Conservation (phyloP, 2,888 invertebrate genomes). For the Conomelus anceps region DNA sequence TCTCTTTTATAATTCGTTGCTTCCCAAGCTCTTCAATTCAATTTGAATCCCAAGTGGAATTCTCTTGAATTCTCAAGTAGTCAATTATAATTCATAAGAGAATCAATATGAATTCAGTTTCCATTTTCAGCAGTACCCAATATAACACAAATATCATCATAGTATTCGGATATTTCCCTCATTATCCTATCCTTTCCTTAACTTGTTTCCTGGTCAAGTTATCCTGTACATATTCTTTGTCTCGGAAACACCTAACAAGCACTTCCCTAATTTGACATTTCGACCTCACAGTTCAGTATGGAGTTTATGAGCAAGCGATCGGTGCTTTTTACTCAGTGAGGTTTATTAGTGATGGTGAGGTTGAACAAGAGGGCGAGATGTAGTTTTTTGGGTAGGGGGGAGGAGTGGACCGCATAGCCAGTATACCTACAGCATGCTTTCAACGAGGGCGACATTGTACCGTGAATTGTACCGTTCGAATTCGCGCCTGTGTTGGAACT, state of each 20-base stretch:
- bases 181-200: background rate
- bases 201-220: too few relatives aligned
- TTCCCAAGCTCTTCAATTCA: too few relatives aligned
- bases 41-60: too few relatives aligned
- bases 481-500: background rate
- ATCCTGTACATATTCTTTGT: background rate
- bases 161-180: too few relatives aligned
- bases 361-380: background rate
- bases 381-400: background rate
- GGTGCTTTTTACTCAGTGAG: background rate
- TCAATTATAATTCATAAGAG: too few relatives aligned
- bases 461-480: background rate
- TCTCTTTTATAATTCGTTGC: too few relatives aligned
- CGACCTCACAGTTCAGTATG: background rate
- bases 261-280: background rate
- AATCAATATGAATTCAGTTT: too few relatives aligned
- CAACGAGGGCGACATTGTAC: background rate
- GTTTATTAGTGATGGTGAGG: too few relatives aligned
- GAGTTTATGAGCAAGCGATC: background rate
- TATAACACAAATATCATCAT: too few relatives aligned
- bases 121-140: too few relatives aligned
- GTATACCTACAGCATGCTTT: background rate
- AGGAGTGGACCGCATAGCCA: background rate
- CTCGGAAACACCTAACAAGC: background rate
- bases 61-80: too few relatives aligned